These are phyloP conservation scores for Lasioglossum vierecki DNA, from an alignment of 2,888 invertebrate genomes.

Conservation along the genomic window DNA sequence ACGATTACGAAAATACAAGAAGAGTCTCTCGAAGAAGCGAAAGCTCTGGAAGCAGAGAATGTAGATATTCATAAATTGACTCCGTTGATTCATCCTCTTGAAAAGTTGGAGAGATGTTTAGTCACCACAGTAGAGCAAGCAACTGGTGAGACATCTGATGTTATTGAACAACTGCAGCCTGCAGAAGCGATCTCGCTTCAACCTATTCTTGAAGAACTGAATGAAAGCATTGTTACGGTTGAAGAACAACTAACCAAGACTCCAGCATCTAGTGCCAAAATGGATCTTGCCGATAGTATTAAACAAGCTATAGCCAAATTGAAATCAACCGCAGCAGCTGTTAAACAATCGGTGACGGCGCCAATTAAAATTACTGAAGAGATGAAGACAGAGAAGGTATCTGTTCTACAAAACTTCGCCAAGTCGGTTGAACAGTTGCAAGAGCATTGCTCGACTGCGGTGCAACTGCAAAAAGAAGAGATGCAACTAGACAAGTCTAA, in stretches of 20 bases:
- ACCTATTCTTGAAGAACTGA: constrained; percentile 72
- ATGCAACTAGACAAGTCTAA: background rate
- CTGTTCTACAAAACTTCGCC: constrained; percentile 83
- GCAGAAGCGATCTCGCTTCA: constrained; percentile 11
- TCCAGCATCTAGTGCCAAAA: constrained; percentile 50
- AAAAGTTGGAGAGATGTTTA: constrained; percentile 52
- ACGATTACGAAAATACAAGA: constrained; percentile 57
- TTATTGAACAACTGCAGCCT: constrained; percentile 40
- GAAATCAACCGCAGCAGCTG: constrained; percentile 48
- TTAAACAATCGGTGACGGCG: constrained; percentile 55
- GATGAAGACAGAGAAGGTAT: constrained; percentile 57
- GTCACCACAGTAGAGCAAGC: constrained; percentile 44
- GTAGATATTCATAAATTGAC: constrained; percentile 31
- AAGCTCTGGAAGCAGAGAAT: constrained; percentile 17
- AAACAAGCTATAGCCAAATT: constrained; percentile 74
- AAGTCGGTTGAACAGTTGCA: constrained; percentile 76
- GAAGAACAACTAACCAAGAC: constrained; percentile 68
- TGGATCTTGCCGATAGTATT: constrained; percentile 62
- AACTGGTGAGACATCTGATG: constrained; percentile 30
- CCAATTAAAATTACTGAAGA: constrained; percentile 40
- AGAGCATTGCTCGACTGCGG: constrained; percentile 64
- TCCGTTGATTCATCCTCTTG: constrained; percentile 55
- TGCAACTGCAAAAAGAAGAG: constrained; percentile 26
- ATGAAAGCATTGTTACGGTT: constrained; percentile 71
- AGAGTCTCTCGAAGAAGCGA: constrained; percentile 40